Conservation (phyloP, 2,797 vertebrate genomes). For the Syncerus caffer region DNA sequence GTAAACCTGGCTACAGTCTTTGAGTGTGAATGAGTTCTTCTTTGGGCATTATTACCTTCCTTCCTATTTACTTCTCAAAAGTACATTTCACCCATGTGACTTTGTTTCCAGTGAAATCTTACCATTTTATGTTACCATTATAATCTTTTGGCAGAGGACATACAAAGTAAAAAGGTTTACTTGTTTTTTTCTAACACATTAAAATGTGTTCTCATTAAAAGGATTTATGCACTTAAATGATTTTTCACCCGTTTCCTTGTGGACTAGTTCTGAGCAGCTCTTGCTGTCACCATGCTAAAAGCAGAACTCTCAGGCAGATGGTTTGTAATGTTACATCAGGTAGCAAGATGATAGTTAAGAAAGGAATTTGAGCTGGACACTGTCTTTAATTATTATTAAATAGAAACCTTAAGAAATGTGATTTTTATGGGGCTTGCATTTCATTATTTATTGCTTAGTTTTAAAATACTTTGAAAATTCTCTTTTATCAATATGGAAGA, state of each 20-base stretch:
- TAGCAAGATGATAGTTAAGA: neutral
- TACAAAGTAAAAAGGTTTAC: neutral
- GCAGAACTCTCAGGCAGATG: neutral
- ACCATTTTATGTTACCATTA: neutral
- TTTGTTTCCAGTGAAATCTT: neutral
- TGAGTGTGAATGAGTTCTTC: neutral
- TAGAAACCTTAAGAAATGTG: neutral
- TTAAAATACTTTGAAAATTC: neutral
- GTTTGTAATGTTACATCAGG: neutral
- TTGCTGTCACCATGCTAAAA: neutral
- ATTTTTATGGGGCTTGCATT: neutral
- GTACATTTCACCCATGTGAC: neutral
- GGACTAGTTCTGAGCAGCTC: neutral
- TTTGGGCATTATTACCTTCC: neutral
- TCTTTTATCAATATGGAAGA: neutral
- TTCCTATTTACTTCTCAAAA: neutral
- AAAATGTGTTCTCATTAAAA: neutral
- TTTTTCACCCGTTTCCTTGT: neutral
- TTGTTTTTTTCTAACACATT: neutral
- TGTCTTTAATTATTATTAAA: neutral
- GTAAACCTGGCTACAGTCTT: neutral
- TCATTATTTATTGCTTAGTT: neutral
- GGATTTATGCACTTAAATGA: neutral
- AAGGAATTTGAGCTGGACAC: neutral
- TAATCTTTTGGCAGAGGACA: neutral